Evolutionary conservation across 2,113 vertebrate genomes (phyloP).

Genomic region (Castor canadensis): DNA sequence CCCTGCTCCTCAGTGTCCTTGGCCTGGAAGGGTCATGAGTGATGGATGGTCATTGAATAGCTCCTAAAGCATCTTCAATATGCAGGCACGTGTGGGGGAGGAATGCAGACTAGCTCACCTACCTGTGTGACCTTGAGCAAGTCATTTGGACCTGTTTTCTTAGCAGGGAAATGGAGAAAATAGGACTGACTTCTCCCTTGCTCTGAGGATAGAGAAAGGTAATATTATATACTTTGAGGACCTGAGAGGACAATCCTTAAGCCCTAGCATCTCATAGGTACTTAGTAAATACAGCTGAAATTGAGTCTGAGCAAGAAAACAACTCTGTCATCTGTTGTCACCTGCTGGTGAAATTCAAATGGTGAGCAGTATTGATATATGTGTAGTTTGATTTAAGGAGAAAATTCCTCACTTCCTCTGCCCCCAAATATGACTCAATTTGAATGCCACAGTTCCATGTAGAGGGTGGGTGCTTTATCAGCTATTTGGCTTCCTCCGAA

Average conservation of each 20-base stretch:
- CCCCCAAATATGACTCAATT: too few relatives aligned
- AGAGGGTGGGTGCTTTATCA: fast-evolving
- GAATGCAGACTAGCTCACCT: too few relatives aligned
- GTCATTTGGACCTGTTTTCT: neutral
- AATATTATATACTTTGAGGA: neutral
- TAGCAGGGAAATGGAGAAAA: neutral
- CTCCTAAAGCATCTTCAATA: neutral
- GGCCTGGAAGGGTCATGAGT: fast-evolving
- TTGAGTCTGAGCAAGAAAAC: neutral
- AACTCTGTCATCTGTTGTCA: neutral
- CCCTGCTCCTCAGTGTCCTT: neutral
- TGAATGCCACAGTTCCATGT: neutral
- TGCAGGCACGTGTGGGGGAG: neutral
- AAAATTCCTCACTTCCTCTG: neutral
- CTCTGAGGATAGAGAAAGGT: neutral
- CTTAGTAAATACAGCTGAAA: neutral
- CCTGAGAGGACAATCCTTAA: neutral
- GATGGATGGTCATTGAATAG: neutral
- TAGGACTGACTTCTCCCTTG: neutral
- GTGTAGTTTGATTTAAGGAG: neutral
- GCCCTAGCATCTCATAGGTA: fast-evolving
- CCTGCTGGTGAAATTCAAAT: neutral
- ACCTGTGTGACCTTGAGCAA: neutral
- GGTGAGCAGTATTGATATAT: neutral
- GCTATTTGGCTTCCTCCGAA: neutral